phyloP scores from a whole-genome alignment of 2,113 vertebrate species.

The Pseudorhombus dupliciocellatus region DNA sequence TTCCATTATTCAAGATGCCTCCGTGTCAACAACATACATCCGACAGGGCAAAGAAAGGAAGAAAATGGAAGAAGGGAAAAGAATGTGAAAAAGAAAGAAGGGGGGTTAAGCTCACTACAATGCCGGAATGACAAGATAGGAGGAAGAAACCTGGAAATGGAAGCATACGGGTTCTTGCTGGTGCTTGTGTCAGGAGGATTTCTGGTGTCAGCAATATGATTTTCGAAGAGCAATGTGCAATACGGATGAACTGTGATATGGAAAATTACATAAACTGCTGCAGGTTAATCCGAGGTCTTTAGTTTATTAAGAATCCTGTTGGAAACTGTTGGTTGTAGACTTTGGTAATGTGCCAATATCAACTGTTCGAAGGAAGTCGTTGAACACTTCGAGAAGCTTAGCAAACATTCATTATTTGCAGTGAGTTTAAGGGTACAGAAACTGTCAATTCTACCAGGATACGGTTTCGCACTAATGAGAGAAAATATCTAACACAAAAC shows the following conservation, averaged over 20 bases:
- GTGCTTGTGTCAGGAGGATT: slow-evolving; percentile 50
- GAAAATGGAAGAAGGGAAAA: slow-evolving; percentile 53
- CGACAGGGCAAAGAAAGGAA: slow-evolving; percentile 65
- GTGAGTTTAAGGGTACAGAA: background rate
- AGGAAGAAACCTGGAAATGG: slow-evolving; percentile 58
- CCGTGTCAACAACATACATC: slow-evolving; percentile 76
- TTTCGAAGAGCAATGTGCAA: slow-evolving; percentile 26
- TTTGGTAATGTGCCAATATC: background rate
- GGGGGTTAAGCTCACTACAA: slow-evolving; percentile 70
- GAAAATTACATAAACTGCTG: slow-evolving; percentile 48
- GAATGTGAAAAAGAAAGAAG: slow-evolving; percentile 55
- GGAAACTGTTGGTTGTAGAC: slow-evolving; percentile 18
- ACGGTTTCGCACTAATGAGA: background rate
- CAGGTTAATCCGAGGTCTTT: background rate
- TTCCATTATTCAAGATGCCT: slow-evolving; percentile 80
- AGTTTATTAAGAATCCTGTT: too few relatives aligned
- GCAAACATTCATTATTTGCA: background rate
- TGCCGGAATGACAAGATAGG: slow-evolving; percentile 71
- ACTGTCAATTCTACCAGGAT: background rate
- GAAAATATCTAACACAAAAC: background rate
- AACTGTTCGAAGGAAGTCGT: background rate
- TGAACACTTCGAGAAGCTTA: background rate
- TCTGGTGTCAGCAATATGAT: slow-evolving; percentile 49
- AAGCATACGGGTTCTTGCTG: slow-evolving; percentile 51
- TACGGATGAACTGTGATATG: slow-evolving; percentile 29